Evolutionary conservation across 37 sponge, comb jelly and placozoan genomes (phyloP).

Genomic region (Beroe ovata): DNA sequence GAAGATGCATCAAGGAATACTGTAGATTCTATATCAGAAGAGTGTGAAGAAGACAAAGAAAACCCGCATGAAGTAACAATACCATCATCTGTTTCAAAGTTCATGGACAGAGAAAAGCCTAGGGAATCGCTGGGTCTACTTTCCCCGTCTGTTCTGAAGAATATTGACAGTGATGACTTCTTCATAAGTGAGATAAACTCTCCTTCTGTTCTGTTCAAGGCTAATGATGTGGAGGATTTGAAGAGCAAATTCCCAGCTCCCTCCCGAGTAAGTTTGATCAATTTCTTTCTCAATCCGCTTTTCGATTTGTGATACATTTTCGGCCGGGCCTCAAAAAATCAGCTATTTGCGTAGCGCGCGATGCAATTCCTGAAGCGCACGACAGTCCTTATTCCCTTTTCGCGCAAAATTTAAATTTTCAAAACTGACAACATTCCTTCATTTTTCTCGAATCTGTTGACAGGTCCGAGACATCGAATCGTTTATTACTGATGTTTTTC

Average conservation of each 20-base stretch:
- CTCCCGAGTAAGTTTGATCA: constrained; percentile 19
- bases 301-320: too few relatives aligned
- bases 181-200: constrained; percentile 21
- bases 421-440: constrained; percentile 15
- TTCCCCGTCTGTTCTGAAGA: neutral
- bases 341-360: constrained; percentile 16
- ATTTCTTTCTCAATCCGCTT: too few relatives aligned
- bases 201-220: constrained; percentile 18
- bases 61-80: too few relatives aligned
- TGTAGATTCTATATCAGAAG: too few relatives aligned
- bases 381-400: neutral
- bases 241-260: neutral
- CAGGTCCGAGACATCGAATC: too few relatives aligned
- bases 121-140: constrained; percentile 25
- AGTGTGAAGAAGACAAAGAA: too few relatives aligned
- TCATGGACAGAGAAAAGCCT: neutral
- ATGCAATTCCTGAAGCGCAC: neutral
- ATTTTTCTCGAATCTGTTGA: too few relatives aligned
- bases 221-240: neutral
- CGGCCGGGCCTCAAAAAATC: neutral
- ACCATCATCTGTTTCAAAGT: neutral
- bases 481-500: too few relatives aligned
- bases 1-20: too few relatives aligned
- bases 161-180: constrained; percentile 39
- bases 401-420: constrained; percentile 49